These are phyloP conservation scores for Ornithorhynchus anatinus DNA, from an alignment of 2,113 vertebrate genomes.

Conservation along the genomic window DNA sequence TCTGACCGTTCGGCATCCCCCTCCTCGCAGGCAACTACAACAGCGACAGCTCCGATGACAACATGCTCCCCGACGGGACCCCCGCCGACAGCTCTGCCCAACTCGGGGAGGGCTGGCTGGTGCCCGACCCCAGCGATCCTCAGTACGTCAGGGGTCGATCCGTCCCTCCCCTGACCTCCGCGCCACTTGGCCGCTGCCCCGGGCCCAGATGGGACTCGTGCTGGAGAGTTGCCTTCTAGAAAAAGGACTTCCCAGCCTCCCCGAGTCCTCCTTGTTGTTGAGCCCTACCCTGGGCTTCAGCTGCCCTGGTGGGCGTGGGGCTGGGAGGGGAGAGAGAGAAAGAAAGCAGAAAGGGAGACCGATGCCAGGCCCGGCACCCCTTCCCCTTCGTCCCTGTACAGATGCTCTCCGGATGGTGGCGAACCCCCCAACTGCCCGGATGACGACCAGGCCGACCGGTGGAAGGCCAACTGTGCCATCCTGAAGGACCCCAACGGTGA, in stretches of 20 bases:
- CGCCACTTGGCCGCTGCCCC: not conserved
- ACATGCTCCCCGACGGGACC: constrained; percentile 68
- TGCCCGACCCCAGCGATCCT: constrained; percentile 46
- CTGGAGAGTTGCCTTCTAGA: not conserved
- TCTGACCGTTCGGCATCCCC: accelerated
- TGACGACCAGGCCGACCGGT: constrained; percentile 58
- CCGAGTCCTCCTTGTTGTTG: not conserved
- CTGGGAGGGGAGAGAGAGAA: not conserved
- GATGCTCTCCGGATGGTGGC: constrained; percentile 70
- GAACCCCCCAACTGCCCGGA: constrained; percentile 65
- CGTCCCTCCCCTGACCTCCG: not conserved
- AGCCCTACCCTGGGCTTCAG: too few relatives aligned
- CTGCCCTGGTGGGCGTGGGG: not conserved
- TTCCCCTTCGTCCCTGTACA: constrained; percentile 19
- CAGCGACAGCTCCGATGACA: constrained; percentile 73
- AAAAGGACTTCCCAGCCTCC: not conserved
- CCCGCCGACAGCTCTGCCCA: constrained; percentile 61
- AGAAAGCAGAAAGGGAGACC: not conserved
- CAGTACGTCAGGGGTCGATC: not conserved
- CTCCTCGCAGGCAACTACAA: constrained; percentile 79
- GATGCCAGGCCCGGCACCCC: not conserved
- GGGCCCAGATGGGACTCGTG: not conserved
- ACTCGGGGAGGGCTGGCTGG: constrained; percentile 77
- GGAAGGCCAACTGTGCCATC: constrained; percentile 77
- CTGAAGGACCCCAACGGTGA: constrained; percentile 74